Base-by-base conservation (phyloP, 1,140 invertebrate genomes). In the Eufriesea mexicana region DNA sequence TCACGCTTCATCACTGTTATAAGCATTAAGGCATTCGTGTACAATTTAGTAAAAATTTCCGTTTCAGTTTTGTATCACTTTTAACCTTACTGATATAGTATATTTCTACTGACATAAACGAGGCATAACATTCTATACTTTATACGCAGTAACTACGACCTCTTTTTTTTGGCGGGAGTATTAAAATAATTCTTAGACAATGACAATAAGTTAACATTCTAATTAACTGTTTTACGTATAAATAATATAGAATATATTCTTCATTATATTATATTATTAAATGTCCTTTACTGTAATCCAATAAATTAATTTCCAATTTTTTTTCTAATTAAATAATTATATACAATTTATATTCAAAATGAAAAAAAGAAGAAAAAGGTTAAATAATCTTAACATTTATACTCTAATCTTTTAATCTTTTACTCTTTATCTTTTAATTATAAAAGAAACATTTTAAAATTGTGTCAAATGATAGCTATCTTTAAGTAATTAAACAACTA, bases 151-250 rank as follows among this genome's bases (percentile, higher is more conserved):
- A 47, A 57, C 23, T 28, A 45, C 20, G 2, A 1, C 12, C 12
- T 8, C 16, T 10, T 57, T 7, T 72, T 20, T 54, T 18, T 62
- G 55, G 78, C 78, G 78, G 78, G 78, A 72, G 14, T 16, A 20
- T 79, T 79, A 9, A 79, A 71, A 51, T 72, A 42, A 72, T 51
- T 42, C 20, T 28, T 71, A 5, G 6, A 66, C 45, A 23, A 18
- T 5, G 10, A 59, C 7, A 66, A 7, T 6, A 16, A 61, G 42
- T 66, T 20, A 23, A 23, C 5, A 23, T 35, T 23, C 35, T 42
- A 35, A 35, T 35, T 35, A 35, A 35, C 35, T 35, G 35, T 59
- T 59, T 23, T 59, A 59, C n/a, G 14, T 59, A n/a, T 8, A n/a
- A 61, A 61, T 61, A 61, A 61, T 61, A 59, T n/a, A n/a, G 16